Percentiles rank a stretch among this genome's conserved stretches.
phyloP scores from a whole-genome alignment of 2,797 vertebrate genomes.

The Halcyon chelicuti region DNA sequence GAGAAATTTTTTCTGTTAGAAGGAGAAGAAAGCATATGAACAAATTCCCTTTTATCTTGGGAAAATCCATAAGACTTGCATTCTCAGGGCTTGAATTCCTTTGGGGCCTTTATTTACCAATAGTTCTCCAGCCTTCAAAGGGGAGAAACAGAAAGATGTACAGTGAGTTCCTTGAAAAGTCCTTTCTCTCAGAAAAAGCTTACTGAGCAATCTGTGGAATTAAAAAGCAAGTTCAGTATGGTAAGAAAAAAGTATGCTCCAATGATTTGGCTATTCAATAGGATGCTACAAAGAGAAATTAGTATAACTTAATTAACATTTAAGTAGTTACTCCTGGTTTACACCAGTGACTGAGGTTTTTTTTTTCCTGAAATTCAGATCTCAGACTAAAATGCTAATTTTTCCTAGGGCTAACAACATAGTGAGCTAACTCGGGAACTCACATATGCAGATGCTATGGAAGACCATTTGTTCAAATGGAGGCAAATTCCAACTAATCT shows the following conservation, averaged over 20 bases:
- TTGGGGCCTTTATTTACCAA: background rate
- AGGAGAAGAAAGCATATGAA: background rate
- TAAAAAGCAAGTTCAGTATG: background rate
- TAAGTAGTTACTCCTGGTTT: background rate
- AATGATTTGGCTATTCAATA: background rate
- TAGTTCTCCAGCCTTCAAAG: background rate
- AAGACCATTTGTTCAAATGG: background rate
- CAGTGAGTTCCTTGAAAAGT: background rate
- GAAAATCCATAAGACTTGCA: background rate
- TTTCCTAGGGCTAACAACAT: background rate
- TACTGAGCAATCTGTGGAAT: background rate
- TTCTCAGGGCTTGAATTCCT: background rate
- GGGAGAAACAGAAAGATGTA: background rate
- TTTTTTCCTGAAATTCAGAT: background rate
- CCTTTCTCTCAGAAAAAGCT: background rate
- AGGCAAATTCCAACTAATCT: background rate
- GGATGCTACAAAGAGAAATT: background rate
- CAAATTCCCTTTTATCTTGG: background rate
- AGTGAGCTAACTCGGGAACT: background rate
- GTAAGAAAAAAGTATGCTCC: background rate
- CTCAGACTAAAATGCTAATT: background rate
- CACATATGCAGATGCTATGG: background rate
- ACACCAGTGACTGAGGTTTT: background rate
- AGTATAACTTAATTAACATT: background rate
- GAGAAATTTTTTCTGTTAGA: background rate